A percentile compares a stretch with the other conserved stretches of the same genome.
Conservation (phyloP, 1,140 invertebrate species). For the Hypsibius dujardini region DNA sequence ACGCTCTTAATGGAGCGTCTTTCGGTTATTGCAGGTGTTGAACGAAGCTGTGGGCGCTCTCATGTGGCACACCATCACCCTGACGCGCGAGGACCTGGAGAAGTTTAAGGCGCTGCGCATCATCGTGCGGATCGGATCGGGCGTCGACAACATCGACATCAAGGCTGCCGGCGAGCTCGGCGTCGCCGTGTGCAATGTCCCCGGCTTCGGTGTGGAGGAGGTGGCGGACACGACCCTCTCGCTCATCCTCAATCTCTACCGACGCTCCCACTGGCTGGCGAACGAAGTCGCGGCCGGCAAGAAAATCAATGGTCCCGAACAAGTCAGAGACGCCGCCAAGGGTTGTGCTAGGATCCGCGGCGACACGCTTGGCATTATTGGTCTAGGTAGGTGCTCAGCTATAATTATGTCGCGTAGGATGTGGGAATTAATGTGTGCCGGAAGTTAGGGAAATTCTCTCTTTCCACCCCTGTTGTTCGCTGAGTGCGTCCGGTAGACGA, state of each 20-base stretch:
- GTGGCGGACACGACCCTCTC: slow-evolving; percentile 96
- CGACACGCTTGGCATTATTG: slow-evolving; percentile 85
- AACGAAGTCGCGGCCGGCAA: slow-evolving; percentile 94
- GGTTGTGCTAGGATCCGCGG: slow-evolving; percentile 86
- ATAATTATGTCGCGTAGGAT: no score
- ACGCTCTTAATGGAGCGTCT: no score
- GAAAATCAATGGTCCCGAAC: slow-evolving; percentile 83
- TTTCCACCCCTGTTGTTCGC: no score
- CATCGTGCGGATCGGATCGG: slow-evolving; percentile 92
- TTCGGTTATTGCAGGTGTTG: no score
- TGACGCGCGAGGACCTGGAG: slow-evolving; percentile 96
- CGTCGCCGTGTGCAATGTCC: slow-evolving; percentile 98
- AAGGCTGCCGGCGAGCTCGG: slow-evolving; percentile 54
- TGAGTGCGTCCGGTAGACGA: no score
- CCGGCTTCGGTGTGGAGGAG: slow-evolving; percentile 96
- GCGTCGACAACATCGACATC: slow-evolving; percentile 96
- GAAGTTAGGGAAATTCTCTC: no score
- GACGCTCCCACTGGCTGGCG: slow-evolving; percentile 94
- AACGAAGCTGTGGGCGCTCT: slow-evolving; percentile 97
- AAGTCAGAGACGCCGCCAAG: slow-evolving; percentile 75
- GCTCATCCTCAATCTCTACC: slow-evolving; percentile 91
- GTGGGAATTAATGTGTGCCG: no score
- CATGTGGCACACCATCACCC: slow-evolving; percentile 98
- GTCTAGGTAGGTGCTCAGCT: slow-evolving; percentile 53
- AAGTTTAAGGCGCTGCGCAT: slow-evolving; percentile 98